Percentiles rank a stretch among this genome's conserved stretches.
phyloP scores from a whole-genome alignment of 2,888 invertebrate genomes.

The Philaethria dido region DNA sequence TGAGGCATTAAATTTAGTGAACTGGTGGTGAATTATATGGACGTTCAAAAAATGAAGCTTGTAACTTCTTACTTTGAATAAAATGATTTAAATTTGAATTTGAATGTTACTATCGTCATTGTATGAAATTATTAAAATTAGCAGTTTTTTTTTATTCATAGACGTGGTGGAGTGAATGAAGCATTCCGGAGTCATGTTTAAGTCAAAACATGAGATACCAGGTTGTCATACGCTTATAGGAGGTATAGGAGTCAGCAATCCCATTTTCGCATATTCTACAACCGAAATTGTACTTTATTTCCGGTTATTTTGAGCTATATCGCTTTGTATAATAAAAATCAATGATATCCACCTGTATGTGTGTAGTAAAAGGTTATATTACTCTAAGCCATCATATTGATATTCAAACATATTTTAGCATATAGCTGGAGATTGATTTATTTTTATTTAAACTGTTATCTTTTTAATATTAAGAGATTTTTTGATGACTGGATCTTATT shows the following conservation, averaged over 20 bases:
- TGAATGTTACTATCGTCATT: too few species aligned
- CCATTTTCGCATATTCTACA: conserved; percentile 3
- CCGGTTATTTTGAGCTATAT: background rate
- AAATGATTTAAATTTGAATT: too few species aligned
- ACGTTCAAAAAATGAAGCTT: too few species aligned
- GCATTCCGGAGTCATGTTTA: conserved; percentile 27
- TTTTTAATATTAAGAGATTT: too few species aligned
- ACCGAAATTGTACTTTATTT: background rate
- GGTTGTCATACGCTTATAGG: conserved; percentile 7
- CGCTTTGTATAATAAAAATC: background rate
- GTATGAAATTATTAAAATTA: too few species aligned
- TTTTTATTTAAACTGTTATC: too few species aligned
- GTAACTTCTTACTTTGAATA: too few species aligned
- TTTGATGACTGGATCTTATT: too few species aligned
- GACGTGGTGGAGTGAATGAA: too few species aligned
- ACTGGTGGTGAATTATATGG: too few species aligned
- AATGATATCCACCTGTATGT: background rate
- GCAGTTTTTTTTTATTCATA: too few species aligned
- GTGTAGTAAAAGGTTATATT: background rate
- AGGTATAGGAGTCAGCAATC: background rate
- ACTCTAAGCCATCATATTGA: background rate
- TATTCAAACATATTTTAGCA: background rate
- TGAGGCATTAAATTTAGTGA: too few species aligned
- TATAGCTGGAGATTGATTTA: background rate
- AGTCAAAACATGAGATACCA: conserved; percentile 44